Evolutionary conservation across 2,113 vertebrate species (phyloP).

Genomic region (Prochilodus magdalenae): DNA sequence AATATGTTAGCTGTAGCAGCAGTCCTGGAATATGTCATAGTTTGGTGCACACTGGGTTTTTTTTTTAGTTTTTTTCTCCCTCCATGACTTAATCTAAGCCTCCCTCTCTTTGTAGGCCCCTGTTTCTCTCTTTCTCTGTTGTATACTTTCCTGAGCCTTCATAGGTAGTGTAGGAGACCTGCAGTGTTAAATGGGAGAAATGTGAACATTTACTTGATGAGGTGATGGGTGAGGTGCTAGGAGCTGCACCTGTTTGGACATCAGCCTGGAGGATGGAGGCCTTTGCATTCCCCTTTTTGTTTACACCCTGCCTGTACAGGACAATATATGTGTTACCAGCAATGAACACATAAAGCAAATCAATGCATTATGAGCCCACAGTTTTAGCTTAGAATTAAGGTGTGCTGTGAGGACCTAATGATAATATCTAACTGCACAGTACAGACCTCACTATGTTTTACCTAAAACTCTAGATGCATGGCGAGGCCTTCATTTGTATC

Average conservation of each 20-base stretch:
- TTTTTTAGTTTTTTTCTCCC: neutral
- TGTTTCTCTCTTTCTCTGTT: neutral
- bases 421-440: neutral
- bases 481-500: slow-evolving; percentile 55
- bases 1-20: too few species aligned
- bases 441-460: too few species aligned
- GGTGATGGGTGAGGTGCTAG: neutral
- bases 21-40: too few species aligned
- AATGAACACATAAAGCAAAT: too few species aligned
- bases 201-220: neutral
- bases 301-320: neutral
- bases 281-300: neutral
- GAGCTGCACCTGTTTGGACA: neutral
- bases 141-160: neutral
- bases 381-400: neutral
- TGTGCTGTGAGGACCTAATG: neutral
- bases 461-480: neutral
- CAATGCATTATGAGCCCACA: neutral
- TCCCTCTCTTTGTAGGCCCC: neutral
- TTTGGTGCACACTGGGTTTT: neutral
- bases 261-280: neutral
- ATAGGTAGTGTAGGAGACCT: neutral
- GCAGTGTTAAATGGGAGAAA: neutral
- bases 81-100: neutral
- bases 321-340: too few species aligned